These are phyloP conservation scores for Spea bombifrons DNA, from an alignment of 2,113 vertebrate genomes.

Conservation along the genomic window DNA sequence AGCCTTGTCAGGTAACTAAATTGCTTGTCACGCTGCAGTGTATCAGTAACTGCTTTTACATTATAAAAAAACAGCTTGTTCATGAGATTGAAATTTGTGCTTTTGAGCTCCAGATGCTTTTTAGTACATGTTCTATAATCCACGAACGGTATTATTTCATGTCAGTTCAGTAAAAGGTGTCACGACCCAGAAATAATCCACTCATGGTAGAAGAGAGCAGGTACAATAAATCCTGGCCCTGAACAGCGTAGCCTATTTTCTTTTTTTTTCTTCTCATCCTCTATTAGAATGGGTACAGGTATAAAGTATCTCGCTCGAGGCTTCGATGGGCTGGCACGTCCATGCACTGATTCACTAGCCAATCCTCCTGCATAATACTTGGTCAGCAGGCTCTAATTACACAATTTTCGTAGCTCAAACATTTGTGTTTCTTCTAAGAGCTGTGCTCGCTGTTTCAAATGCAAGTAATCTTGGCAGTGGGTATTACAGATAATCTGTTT, in stretches of 20 bases:
- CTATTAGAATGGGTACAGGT: background rate
- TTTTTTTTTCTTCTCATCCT: background rate
- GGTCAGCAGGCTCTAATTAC: slow-evolving; percentile 28
- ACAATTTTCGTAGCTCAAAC: slow-evolving; percentile 24
- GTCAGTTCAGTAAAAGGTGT: background rate
- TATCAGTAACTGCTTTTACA: too few species aligned
- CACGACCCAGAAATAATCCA: slow-evolving; percentile 1
- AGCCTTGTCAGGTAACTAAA: too few species aligned
- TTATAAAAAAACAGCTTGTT: too few species aligned
- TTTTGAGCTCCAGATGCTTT: too few species aligned
- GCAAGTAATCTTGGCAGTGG: slow-evolving; percentile 42
- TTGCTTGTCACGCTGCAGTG: too few species aligned
- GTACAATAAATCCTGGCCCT: slow-evolving; percentile 21
- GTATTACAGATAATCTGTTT: slow-evolving; percentile 39
- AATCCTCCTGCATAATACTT: slow-evolving; percentile 38
- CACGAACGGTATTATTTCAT: background rate
- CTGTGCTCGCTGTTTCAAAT: slow-evolving; percentile 23
- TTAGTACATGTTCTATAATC: too few species aligned
- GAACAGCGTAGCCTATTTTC: background rate
- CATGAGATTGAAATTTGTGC: too few species aligned
- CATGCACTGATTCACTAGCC: slow-evolving; percentile 12
- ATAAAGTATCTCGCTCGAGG: slow-evolving; percentile 1
- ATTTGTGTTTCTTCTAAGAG: slow-evolving; percentile 14
- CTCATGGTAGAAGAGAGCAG: background rate
- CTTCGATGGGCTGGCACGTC: slow-evolving; percentile 13